Conservation (phyloP, 2,113 vertebrate genomes). For the Chaetorhynchus papuensis region DNA sequence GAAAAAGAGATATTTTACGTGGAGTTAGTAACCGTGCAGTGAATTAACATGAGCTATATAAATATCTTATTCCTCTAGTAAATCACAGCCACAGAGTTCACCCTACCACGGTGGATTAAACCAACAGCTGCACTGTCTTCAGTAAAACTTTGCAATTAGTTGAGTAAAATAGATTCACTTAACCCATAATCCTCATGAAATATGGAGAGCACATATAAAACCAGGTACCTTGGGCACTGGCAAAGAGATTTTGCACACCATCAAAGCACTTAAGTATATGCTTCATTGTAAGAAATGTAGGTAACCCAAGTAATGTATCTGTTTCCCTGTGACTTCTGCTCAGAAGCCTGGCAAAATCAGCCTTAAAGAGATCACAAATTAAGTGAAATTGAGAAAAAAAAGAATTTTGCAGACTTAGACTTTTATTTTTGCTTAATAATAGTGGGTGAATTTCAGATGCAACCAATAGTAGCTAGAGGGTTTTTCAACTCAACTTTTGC, state of each 20-base stretch:
- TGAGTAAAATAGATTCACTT: background rate
- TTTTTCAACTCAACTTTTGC: background rate
- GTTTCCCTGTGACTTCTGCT: background rate
- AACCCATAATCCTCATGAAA: background rate
- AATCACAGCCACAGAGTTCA: background rate
- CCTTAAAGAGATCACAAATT: background rate
- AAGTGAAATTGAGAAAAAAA: background rate
- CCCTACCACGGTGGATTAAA: background rate
- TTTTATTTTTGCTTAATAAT: background rate
- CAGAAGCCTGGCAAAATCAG: background rate
- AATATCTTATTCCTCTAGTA: background rate
- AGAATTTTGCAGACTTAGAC: background rate
- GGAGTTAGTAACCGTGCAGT: accelerated
- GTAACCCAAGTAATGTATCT: background rate
- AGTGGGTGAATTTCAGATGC: background rate
- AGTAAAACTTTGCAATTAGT: background rate
- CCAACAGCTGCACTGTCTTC: background rate
- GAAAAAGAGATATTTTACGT: background rate
- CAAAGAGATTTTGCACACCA: background rate
- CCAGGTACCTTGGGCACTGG: background rate
- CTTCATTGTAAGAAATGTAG: background rate
- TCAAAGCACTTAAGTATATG: background rate
- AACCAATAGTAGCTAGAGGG: background rate
- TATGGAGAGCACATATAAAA: background rate
- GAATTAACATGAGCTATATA: background rate